phyloP scores from a whole-genome alignment of 2,797 vertebrate genomes.

The Halcyon badia region DNA sequence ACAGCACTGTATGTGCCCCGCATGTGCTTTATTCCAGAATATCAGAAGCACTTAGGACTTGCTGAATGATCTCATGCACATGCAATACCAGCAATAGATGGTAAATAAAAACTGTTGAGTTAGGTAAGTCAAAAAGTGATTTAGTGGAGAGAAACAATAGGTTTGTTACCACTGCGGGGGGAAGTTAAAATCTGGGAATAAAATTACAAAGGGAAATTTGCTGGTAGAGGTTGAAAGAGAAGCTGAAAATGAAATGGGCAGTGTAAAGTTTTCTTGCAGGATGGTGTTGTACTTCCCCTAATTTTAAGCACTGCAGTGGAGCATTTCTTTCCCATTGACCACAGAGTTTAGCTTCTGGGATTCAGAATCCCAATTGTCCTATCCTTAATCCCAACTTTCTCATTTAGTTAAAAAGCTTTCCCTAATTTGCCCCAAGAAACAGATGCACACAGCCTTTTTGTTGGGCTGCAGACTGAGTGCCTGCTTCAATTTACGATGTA shows the following conservation, averaged over 20 bases:
- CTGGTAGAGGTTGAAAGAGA: neutral
- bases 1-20: neutral
- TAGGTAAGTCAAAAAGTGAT: neutral
- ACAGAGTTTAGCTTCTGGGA: neutral
- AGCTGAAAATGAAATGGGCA: neutral
- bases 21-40: neutral
- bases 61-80: neutral
- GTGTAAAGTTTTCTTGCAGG: neutral
- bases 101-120: neutral
- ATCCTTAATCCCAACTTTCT: neutral
- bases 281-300: neutral
- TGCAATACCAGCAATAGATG: neutral
- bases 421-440: neutral
- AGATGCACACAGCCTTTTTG: neutral
- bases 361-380: neutral
- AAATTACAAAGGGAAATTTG: neutral
- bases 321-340: neutral
- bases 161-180: neutral
- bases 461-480: neutral
- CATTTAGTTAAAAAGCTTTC: neutral
- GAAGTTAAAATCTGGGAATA: neutral
- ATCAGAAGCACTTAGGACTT: neutral
- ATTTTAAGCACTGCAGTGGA: neutral
- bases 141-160: neutral
- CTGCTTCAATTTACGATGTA: neutral